Percentiles rank a stretch among this genome's conserved stretches.
These are phyloP conservation scores for Platanista minor DNA, from an alignment of 2,113 vertebrate genomes.

Conservation along the genomic window DNA sequence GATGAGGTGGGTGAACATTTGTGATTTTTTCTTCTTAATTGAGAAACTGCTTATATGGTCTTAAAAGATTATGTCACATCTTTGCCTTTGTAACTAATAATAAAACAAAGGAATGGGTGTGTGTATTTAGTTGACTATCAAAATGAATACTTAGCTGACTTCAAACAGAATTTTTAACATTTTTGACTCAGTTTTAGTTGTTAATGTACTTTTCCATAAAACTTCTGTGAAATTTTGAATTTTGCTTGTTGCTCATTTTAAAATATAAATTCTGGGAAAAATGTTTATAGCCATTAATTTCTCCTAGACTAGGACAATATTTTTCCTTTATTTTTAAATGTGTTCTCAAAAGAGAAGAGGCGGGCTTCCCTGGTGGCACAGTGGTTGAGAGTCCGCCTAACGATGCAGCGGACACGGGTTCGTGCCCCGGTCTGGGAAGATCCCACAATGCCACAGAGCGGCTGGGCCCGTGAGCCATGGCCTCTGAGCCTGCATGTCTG, in stretches of 20 bases:
- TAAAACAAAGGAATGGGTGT: neutral
- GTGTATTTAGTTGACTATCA: neutral
- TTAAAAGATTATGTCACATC: neutral
- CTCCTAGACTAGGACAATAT: neutral
- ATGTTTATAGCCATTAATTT: neutral
- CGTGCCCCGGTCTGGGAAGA: too few species aligned
- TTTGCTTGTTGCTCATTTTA: constrained; percentile 17
- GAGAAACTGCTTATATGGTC: neutral
- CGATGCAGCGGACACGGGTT: too few species aligned
- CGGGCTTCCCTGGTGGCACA: too few species aligned
- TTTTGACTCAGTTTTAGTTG: neutral
- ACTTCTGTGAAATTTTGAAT: neutral
- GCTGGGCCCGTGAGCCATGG: too few species aligned
- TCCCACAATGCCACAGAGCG: too few species aligned
- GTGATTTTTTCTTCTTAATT: constrained; percentile 7
- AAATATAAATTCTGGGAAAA: constrained; percentile 21
- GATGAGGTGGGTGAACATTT: neutral
- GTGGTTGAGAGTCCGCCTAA: too few species aligned
- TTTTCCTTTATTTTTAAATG: constrained; percentile 18
- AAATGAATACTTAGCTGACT: neutral
- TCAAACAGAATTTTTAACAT: neutral
- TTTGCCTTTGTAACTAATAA: neutral
- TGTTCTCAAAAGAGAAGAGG: neutral
- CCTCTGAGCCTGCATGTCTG: too few species aligned
- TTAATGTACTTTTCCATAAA: neutral